phyloP scores from a whole-genome alignment of 2,113 vertebrate species.

The Anthoscopus minutus region DNA sequence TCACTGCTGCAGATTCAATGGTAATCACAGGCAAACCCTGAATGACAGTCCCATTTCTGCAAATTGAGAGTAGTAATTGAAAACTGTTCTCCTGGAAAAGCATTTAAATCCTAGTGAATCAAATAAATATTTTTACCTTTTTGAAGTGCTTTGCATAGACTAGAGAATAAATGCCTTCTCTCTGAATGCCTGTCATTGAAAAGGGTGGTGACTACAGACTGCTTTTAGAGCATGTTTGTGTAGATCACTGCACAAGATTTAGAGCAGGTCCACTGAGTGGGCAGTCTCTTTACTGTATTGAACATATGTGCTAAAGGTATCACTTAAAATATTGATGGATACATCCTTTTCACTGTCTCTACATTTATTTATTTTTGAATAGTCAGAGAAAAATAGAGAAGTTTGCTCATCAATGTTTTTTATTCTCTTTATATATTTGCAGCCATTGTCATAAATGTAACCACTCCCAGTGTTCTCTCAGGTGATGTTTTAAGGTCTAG shows the following conservation, averaged over 20 bases:
- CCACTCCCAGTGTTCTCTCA: neutral
- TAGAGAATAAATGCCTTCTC: neutral
- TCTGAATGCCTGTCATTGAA: neutral
- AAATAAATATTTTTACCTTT: neutral
- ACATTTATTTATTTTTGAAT: neutral
- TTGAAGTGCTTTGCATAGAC: neutral
- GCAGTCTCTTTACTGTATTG: neutral
- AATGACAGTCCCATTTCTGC: neutral
- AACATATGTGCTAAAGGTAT: neutral
- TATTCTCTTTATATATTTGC: neutral
- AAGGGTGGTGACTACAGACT: neutral
- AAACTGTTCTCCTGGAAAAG: constrained; percentile 7
- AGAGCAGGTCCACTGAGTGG: neutral
- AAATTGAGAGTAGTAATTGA: neutral
- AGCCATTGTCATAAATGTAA: neutral
- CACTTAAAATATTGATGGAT: neutral
- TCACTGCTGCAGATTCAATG: neutral
- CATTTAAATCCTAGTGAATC: neutral
- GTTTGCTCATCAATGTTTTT: neutral
- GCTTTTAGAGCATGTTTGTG: neutral
- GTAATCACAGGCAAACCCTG: neutral
- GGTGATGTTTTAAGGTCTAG: neutral
- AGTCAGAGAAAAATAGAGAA: neutral
- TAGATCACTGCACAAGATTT: neutral
- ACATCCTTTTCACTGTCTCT: neutral